Base-by-base conservation (phyloP, 2,113 vertebrate species). In the Hystrix cristata region DNA sequence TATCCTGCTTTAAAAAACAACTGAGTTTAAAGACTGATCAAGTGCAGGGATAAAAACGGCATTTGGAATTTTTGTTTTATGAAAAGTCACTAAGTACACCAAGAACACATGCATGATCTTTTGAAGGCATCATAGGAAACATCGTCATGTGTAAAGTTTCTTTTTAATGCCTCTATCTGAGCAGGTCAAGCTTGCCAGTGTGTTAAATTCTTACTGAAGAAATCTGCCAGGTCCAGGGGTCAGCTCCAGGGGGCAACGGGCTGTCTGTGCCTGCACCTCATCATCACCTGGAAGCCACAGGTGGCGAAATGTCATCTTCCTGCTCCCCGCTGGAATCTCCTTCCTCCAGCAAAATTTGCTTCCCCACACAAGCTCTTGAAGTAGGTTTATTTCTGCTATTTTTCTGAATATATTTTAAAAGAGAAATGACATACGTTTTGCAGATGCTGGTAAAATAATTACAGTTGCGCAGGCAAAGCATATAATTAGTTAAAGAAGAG, bases 381-480 rank as follows among this genome's bases (percentile, higher is more conserved):
- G 94, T 79, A 79, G 80, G 57, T 48, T 95, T 90, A 94, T 97
- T 97, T 96, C 92, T 97, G 83, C 69, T 92, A 95, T 96, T 96
- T 96, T 96, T 91, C 91, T 86, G 55, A 94, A 92, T 92, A 13
- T 93, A 94, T 93, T 96, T 98, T 97, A 90, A 95, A 94, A 97
- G 84, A 95, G 72, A 95, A 94, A 97, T 93, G 91, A 94, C 97
- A 96, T 65, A 34, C 71, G 80, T 85, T 98, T 95, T 14, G 7
- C 91, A 96, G 95, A 93, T 95, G 76, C 92, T 90, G 95, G 90
- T 88, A 87, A 98, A 97, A 97, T 97, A 96, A 97, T 97, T 95
- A 94, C 83, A 96, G 90, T 51, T 87, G 95, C 80, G 93, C 7
- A 95, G 96, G 79, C 94, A 91, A 94, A 60, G 89, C 84, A 80